Evolutionary conservation across 92 coral and sea anemone species (phyloP), one percentile per base, ranked within the genome.

Genomic region (Chrysogorgia sp.): DNA sequence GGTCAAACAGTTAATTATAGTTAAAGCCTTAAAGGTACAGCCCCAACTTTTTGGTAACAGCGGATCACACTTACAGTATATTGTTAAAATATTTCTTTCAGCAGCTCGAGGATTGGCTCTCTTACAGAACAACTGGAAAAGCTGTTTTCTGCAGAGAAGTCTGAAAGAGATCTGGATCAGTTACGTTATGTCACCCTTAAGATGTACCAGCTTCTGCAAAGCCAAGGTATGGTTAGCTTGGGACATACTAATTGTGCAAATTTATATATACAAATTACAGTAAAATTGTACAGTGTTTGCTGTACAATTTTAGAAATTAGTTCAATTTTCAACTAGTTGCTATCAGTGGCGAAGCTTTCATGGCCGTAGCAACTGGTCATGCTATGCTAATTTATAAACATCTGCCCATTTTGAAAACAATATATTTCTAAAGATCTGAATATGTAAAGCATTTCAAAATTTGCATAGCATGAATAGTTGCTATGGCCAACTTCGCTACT

Each of bases 121-220:
- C 76, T 96, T 15, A 82, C 90, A 28, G 99, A 96, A 37, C 99
- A 96, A 68, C 79, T 96, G 47, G 97, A 96, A 75, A 90, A 87
- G 79, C 90, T 96, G 48, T 83, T 88, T 55, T 78, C 85, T 58
- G 94, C 88, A 41, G 89, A 84, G 24, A 83, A 96, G 58, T 12
- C 96, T 86, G 70, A 83, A 77, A 81, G 74, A 48, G 99, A 96
- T 81, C 45, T 87, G 68, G 99, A 96, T 33, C 99, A 96, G 67
- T 85, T 92, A 20, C 97, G 99, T 72, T 92, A 96, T 71, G 87
- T 92, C 31, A 92, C 99, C 12, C 90, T 89, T 80, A 96, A 96
- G 83, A 82, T 96, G 62, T 93, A 90, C 64, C 99, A 96, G 59
- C 90, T 96, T 58, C 79, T 96, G 61, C 89, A 91, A 14, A 89